Base-by-base conservation (phyloP, 2,797 vertebrate genomes). In the Urophycis tenuis region DNA sequence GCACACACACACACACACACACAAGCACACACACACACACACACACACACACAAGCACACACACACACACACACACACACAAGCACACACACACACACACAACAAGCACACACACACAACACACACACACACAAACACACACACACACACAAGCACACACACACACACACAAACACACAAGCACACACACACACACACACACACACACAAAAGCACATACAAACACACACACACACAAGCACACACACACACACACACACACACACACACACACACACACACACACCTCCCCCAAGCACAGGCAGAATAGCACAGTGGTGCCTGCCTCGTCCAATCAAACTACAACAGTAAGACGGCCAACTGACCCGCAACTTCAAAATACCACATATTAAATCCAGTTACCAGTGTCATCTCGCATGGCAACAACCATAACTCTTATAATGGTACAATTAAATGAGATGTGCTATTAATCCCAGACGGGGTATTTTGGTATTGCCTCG, bases 401-500 rank as follows among this genome's bases (percentile, higher is more conserved):
- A 7, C 49, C 7, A 53, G n/a, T 53, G 1, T 53, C 6, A 22
- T 19, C 22, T n/a, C 19, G 5, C 49, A 53, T n/a, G 49, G 49
- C 22, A 1, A 22, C 49, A 19, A 53, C 49, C 14, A n/a, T 53
- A 53, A 53, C 19, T 53, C 49, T 4, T 45, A 17, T 45, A 45
- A 17, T 45, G 10, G 2, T 17, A 45, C 17, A 19, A 45, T 45
- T 2, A 19, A 17, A 45, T 45, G 41, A 45, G 41, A 22, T 53
- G 45, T 39, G 36, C 41, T 17, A 49, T 49, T 1, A 17, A 25
- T 60, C 53, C 53, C 19, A 25, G 53, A 60, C n/a, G 53, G 8
- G 53, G 17, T 19, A 49, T 49, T 49, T 49, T 17, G 45, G 45
- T 53, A 53, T 81, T 80, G 82, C 81, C 81, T 87, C 82, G 85